These are phyloP conservation scores for Vicugna pacos DNA, from an alignment of 2,113 vertebrate genomes.

Conservation along the genomic window DNA sequence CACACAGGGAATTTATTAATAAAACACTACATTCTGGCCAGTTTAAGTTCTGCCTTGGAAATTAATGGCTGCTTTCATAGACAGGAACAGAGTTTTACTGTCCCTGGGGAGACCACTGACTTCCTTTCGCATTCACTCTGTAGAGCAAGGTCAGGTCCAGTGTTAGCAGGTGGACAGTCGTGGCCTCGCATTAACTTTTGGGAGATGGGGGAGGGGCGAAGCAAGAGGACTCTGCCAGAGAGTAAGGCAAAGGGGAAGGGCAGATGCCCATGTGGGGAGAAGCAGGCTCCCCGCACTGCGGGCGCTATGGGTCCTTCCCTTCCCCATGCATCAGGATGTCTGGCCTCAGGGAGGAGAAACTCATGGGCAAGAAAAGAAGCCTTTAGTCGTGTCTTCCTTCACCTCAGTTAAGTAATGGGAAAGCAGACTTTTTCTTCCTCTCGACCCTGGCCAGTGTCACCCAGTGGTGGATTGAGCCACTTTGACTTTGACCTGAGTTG, in stretches of 20 bases:
- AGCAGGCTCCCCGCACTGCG: rapidly evolving
- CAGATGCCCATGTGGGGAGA: neutral
- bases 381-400: neutral
- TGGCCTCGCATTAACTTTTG: neutral
- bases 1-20: neutral
- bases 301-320: neutral
- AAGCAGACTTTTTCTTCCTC: neutral
- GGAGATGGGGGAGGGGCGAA: neutral
- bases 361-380: neutral
- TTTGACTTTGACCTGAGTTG: slow-evolving; percentile 66
- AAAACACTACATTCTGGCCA: neutral
- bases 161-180: neutral
- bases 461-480: neutral
- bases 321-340: neutral
- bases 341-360: neutral
- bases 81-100: neutral
- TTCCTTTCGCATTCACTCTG: neutral
- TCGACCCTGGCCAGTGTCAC: neutral
- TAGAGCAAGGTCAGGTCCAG: neutral
- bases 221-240: neutral
- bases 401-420: neutral
- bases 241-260: neutral
- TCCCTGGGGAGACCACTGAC: neutral
- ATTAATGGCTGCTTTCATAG: neutral
- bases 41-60: neutral